Conservation (phyloP, 1,140 invertebrate species). For the Monomorium pharaonis region DNA sequence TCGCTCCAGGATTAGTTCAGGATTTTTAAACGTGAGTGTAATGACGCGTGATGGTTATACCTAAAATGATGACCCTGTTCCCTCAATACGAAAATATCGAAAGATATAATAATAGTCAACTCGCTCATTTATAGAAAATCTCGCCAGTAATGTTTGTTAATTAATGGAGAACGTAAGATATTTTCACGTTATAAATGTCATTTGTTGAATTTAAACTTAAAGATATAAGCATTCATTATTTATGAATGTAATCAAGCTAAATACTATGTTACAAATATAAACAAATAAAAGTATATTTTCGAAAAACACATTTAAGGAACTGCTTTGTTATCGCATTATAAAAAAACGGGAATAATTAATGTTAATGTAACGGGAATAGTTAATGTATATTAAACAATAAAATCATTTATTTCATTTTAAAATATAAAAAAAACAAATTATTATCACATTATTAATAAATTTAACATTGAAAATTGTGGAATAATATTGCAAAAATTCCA, state of each 20-base stretch:
- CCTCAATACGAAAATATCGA: not conserved
- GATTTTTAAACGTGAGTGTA: not conserved
- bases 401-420: not conserved
- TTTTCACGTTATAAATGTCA: not conserved
- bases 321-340: constrained; percentile 55
- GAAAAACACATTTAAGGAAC: constrained; percentile 45
- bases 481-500: not conserved
- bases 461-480: not conserved
- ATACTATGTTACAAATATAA: not conserved
- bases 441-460: not conserved
- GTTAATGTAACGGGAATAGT: not conserved
- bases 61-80: not conserved
- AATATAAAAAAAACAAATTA: not conserved
- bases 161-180: not conserved
- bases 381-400: not conserved
- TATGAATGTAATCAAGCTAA: not conserved
- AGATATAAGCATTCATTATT: not conserved
- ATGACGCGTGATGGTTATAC: constrained; percentile 21
- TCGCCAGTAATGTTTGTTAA: not conserved
- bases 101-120: not conserved
- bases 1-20: constrained; percentile 18
- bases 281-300: not conserved
- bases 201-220: not conserved
- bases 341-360: not conserved
- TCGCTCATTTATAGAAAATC: not conserved